Percentiles rank a stretch among this genome's conserved stretches.
Evolutionary conservation across 2,888 invertebrate species (phyloP).

Genomic region (Clivina fossor): DNA sequence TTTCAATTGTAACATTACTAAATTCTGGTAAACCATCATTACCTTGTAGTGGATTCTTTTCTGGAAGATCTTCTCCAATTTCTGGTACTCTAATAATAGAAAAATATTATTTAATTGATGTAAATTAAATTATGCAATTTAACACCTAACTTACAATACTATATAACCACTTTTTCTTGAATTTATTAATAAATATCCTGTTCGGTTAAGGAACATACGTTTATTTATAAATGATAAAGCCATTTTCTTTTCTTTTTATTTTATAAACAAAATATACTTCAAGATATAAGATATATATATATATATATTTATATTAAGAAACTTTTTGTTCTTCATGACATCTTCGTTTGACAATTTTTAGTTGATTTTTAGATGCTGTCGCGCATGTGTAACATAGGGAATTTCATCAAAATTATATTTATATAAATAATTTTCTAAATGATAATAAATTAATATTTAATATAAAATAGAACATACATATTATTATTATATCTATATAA

Average conservation of each 20-base stretch:
- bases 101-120: conserved; percentile 25
- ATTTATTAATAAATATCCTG: conserved; percentile 45
- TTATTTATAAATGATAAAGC: conserved; percentile 50
- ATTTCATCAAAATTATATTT: not conserved
- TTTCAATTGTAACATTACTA: conserved; percentile 76
- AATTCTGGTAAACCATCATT: conserved; percentile 79
- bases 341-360: conserved; percentile 14
- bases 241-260: too few species aligned
- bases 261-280: too few species aligned
- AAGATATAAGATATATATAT: too few species aligned
- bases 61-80: conserved; percentile 79
- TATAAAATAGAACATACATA: conserved; percentile 4
- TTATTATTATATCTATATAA: not conserved
- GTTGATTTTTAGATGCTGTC: too few species aligned
- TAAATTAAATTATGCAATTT: conserved; percentile 22
- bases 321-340: too few species aligned
- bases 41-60: conserved; percentile 73
- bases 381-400: too few species aligned
- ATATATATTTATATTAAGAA: too few species aligned
- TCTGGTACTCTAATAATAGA: conserved; percentile 68
- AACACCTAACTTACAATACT: conserved; percentile 63
- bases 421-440: not conserved
- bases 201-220: conserved; percentile 46
- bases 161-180: conserved; percentile 64
- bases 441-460: not conserved